These are phyloP conservation scores for Tetanocera ferruginea DNA, from an alignment of 2,888 invertebrate species.

Conservation along the genomic window DNA sequence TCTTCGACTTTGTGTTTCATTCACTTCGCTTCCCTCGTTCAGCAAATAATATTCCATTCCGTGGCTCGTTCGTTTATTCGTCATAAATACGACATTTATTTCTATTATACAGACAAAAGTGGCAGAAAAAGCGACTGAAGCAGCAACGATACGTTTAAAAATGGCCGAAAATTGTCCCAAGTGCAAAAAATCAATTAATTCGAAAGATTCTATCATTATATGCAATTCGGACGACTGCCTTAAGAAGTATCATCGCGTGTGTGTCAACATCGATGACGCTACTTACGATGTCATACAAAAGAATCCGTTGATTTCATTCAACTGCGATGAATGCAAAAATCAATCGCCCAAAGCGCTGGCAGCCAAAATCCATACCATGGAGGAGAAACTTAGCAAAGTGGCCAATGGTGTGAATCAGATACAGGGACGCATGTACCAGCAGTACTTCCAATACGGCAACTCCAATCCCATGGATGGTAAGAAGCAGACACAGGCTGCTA, in stretches of 20 bases:
- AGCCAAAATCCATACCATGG: slow-evolving; percentile 61
- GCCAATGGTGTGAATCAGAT: slow-evolving; percentile 65
- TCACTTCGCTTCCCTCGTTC: slow-evolving; percentile 50
- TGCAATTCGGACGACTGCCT: slow-evolving; percentile 63
- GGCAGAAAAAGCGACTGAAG: slow-evolving; percentile 39
- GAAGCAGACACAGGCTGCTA: slow-evolving; percentile 64
- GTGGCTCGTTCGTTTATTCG: slow-evolving; percentile 15
- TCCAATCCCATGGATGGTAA: slow-evolving; percentile 59
- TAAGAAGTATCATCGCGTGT: slow-evolving; percentile 62
- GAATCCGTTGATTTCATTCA: slow-evolving; percentile 63
- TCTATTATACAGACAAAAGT: slow-evolving; percentile 38
- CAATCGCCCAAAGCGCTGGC: slow-evolving; percentile 62
- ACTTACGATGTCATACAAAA: slow-evolving; percentile 64
- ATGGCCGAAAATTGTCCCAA: slow-evolving; percentile 66
- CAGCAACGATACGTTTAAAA: slow-evolving; percentile 49
- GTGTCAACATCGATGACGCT: slow-evolving; percentile 63
- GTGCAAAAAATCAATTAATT: slow-evolving; percentile 64
- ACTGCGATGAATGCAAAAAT: slow-evolving; percentile 64
- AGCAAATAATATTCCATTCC: slow-evolving; percentile 48
- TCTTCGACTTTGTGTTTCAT: slow-evolving; percentile 42
- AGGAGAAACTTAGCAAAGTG: slow-evolving; percentile 65
- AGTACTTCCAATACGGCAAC: slow-evolving; percentile 64
- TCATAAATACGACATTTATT: slow-evolving; percentile 9
- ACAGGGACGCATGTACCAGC: slow-evolving; percentile 66
- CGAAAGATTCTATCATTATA: slow-evolving; percentile 61